Evolutionary conservation across 1,140 invertebrate species (phyloP).

Genomic region (Lysiphlebus fabarum): DNA sequence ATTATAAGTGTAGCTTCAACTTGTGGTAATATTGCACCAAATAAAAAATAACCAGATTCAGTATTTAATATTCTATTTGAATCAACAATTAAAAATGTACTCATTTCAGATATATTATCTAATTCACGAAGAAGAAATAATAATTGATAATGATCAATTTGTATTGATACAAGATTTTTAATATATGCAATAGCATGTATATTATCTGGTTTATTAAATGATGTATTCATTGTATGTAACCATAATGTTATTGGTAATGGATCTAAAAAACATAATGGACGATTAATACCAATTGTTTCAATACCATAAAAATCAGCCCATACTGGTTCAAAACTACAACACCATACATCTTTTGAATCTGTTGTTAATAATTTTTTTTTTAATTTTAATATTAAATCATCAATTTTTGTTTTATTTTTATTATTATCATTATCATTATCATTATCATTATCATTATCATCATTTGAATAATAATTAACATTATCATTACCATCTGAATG

Average conservation of each 20-base stretch:
- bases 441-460: too few species aligned
- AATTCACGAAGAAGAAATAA: conserved; percentile 81
- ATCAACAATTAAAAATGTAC: conserved; percentile 76
- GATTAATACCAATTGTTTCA: conserved; percentile 66
- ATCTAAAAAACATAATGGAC: conserved; percentile 84
- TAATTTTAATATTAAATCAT: conserved; percentile 53
- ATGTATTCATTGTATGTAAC: conserved; percentile 56
- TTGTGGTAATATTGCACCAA: conserved; percentile 77
- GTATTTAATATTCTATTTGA: conserved; percentile 67
- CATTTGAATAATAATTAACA: too few species aligned
- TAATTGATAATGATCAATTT: conserved; percentile 91
- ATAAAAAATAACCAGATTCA: conserved; percentile 62
- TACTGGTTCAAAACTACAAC: conserved; percentile 80
- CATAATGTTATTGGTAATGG: conserved; percentile 85
- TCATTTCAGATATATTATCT: conserved; percentile 78
- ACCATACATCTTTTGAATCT: conserved; percentile 84
- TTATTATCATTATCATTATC: too few species aligned
- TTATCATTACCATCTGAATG: too few species aligned
- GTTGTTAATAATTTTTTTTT: conserved; percentile 73
- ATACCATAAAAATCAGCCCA: conserved; percentile 89
- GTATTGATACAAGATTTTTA: conserved; percentile 75
- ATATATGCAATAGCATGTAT: conserved; percentile 71
- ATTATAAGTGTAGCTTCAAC: conserved; percentile 85
- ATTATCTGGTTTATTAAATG: conserved; percentile 50
- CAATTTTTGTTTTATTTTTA: too few species aligned